Evolutionary conservation across 2,797 vertebrate species (phyloP), one percentile per base, ranked within the genome.

Genomic region (Netta rufina): DNA sequence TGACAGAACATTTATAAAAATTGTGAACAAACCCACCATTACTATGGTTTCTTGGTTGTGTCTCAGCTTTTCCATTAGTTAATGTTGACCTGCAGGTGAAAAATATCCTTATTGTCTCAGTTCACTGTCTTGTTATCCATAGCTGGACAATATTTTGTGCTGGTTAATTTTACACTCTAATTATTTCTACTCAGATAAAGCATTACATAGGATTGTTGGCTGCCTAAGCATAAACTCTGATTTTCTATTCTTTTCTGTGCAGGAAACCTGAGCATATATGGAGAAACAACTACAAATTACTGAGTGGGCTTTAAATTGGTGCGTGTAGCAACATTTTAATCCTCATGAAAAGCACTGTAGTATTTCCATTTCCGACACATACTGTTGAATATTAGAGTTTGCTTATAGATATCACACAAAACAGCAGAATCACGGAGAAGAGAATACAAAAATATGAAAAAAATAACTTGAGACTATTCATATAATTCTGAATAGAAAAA

Each of bases 1-100:
- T 22, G 58, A 39, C 6, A 56, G 5, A 61, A 33, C 33, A 65
- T 27, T 70, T 83, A 36, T 45, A 36, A n/a, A 73, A 64, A n/a
- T 2, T n/a, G 30, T 38, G 19, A 79, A 70, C 6, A 74, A 64
- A 62, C 30, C 4, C 25, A 60, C 2, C 54, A 56, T 79, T 84
- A 70, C 39, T 65, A 5, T 22, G 36, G 22, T 38, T 70, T 28
- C 13, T 70, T 58, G 39, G 9, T 54, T 84, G 27, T 36, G 11
- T 60, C 21, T 62, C 30, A 65, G 19, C 13, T 6, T 70, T 19
- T 64, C 27, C 30, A 60, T 38, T 30, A 47, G 13, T 58, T 47
- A 64, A 30, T 0, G 0, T 13, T 65, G 9, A 8, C 1, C 1
- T 30, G 14, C 32, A 60, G 20, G 9, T 65, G 24, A 84, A 56